A percentile compares a stretch with the other conserved stretches of the same genome.
These are phyloP conservation scores for Erynnis tages DNA, from an alignment of 2,888 invertebrate species.

Conservation along the genomic window DNA sequence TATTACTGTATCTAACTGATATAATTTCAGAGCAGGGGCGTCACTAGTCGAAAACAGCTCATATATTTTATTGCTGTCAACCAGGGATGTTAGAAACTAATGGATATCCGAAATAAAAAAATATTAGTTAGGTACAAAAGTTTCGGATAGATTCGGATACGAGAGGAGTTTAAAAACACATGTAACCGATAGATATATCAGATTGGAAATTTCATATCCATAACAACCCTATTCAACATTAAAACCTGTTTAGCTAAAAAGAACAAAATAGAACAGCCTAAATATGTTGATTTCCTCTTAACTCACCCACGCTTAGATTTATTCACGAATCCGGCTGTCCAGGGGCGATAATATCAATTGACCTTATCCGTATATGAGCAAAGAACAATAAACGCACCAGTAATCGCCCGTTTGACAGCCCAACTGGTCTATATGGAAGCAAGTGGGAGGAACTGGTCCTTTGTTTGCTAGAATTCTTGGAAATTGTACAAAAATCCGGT, in stretches of 20 bases:
- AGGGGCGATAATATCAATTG: slow-evolving; percentile 4
- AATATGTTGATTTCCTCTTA: not conserved
- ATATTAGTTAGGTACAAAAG: too few species aligned
- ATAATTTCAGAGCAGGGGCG: too few species aligned
- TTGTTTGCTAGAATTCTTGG: slow-evolving; percentile 4
- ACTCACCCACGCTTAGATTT: slow-evolving; percentile 4
- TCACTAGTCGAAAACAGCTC: too few species aligned
- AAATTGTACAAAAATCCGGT: slow-evolving; percentile 19
- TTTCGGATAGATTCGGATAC: too few species aligned
- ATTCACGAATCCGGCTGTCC: slow-evolving; percentile 7
- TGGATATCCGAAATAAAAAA: too few species aligned
- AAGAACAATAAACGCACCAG: slow-evolving; percentile 21
- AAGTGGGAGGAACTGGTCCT: slow-evolving; percentile 19
- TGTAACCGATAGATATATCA: too few species aligned
- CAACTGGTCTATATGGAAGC: slow-evolving; percentile 7
- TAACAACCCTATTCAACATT: too few species aligned
- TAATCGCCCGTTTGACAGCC: slow-evolving; percentile 4
- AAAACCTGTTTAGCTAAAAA: not conserved
- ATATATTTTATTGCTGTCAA: too few species aligned
- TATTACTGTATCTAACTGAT: too few species aligned
- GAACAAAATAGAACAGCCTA: not conserved
- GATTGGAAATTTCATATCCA: too few species aligned
- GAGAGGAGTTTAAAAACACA: too few species aligned
- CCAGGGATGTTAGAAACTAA: too few species aligned
- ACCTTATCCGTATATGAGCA: slow-evolving; percentile 24